Evolutionary conservation across 2,797 vertebrate species (phyloP), one percentile per base, ranked within the genome.

Genomic region (Acipenser ruthenus): DNA sequence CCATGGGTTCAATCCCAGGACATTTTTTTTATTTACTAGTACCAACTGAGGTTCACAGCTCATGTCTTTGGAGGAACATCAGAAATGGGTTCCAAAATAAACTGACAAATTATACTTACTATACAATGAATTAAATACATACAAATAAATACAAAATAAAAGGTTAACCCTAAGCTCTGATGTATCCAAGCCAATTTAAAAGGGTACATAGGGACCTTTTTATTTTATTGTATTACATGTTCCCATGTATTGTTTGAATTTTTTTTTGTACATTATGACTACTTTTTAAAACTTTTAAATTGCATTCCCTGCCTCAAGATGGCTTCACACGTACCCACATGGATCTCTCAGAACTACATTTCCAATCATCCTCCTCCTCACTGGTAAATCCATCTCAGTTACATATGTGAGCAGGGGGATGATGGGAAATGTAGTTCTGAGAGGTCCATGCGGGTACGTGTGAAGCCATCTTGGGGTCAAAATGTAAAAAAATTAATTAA

Each of bases 1-100:
- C 77, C 76, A 11, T 56, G 67, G 65, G 76, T 78, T 81, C 78
- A 78, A 66, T 65, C 70, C 48, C 71, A 65, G 76, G 73, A 69
- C 76, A 23, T 64, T 55, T 65, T 65, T n/a, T 58, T 63, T 47
- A 37, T 67, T 52, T 18, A 18, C 18, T 18, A 69, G 56, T 50
- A 51, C 59, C 49, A 62, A 70, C 64, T 66, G 58, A 48, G 68
- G 49, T 51, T 66, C 8, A 11, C 23, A 64, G 8, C 52, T 52
- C 60, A 68, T 71, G 50, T 72, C 71, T 66, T 49, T 37, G 61
- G 65, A 64, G 67, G 63, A 50, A 49, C 64, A 66, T 70, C 62
- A 69, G 63, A 63, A 55, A 64, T 64, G 12, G 49, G 37, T 67
- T 64, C 51, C 59, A 63, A 18, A 15, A 55, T 55, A n/a, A 55